Conservation (phyloP, 2,113 vertebrate species). For the Solea solea region DNA sequence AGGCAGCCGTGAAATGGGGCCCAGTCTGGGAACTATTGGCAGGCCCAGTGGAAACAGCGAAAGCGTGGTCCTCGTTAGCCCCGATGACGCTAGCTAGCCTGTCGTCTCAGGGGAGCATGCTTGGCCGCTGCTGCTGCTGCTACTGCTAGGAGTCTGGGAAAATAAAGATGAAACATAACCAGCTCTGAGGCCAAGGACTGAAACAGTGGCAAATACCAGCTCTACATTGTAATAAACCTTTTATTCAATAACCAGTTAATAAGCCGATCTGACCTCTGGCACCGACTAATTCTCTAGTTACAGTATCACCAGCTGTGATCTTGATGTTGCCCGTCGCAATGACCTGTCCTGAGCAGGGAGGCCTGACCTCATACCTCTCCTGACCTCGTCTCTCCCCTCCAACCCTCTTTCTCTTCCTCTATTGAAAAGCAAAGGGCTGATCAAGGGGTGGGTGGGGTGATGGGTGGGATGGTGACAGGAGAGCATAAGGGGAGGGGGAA, state of each 20-base stretch:
- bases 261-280: conserved; percentile 30
- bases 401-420: conserved; percentile 50
- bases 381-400: conserved; percentile 65
- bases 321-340: conserved; percentile 42
- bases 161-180: conserved; percentile 51
- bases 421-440: conserved; percentile 57
- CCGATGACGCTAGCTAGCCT: conserved; percentile 56
- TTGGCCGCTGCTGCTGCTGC: conserved; percentile 54
- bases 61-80: conserved; percentile 72
- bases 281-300: conserved; percentile 30
- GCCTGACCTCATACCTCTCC: conserved; percentile 61
- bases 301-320: conserved; percentile 48
- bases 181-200: conserved; percentile 38
- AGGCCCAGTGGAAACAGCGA: conserved; percentile 70
- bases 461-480: conserved; percentile 68
- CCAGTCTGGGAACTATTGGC: conserved; percentile 68
- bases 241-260: conserved; percentile 36
- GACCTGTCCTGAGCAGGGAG: conserved; percentile 51
- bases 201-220: conserved; percentile 29
- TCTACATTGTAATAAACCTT: conserved; percentile 26
- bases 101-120: conserved; percentile 39
- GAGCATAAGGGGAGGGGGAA: conserved; percentile 59
- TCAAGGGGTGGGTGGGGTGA: conserved; percentile 72
- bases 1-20: conserved; percentile 72
- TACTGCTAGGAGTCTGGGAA: conserved; percentile 47